phyloP scores from a whole-genome alignment of 2,888 invertebrate genomes.

The Orthosia gothica region DNA sequence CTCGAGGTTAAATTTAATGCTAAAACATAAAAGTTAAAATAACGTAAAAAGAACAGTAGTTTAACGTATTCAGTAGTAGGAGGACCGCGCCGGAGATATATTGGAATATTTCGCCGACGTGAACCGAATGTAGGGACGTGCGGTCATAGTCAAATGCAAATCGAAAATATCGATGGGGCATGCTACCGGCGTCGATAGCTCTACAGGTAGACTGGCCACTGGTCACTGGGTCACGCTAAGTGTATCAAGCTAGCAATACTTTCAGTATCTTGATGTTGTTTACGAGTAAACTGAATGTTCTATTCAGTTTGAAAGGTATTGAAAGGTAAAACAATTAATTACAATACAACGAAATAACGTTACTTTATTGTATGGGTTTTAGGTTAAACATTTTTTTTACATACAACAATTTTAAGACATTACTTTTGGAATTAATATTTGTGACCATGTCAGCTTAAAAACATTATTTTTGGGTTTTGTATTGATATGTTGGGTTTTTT shows the following conservation, averaged over 20 bases:
- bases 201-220: constrained; percentile 20
- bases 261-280: background rate
- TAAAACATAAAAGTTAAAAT: constrained; percentile 2
- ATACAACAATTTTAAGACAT: background rate
- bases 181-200: constrained; percentile 20
- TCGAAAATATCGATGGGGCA: constrained; percentile 44
- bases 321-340: no score
- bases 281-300: constrained; percentile 1
- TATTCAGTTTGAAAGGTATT: background rate
- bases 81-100: no score
- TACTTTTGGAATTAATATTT: no score
- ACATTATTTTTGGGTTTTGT: background rate
- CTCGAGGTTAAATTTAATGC: constrained; percentile 7
- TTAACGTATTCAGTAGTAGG: no score
- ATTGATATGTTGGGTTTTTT: background rate
- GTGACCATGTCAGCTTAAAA: no score
- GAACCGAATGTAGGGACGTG: constrained; percentile 7
- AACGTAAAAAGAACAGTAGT: constrained; percentile 1
- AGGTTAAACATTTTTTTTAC: no score
- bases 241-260: constrained; percentile 30
- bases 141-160: constrained; percentile 40
- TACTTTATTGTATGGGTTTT: no score
- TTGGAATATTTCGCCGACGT: constrained; percentile 38
- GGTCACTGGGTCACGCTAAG: constrained; percentile 1
- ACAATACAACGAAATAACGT: no score